A percentile compares a stretch with the other conserved stretches of the same genome.
Conservation (phyloP, 2,113 vertebrate species). For the Ivindomyrus marchei region DNA sequence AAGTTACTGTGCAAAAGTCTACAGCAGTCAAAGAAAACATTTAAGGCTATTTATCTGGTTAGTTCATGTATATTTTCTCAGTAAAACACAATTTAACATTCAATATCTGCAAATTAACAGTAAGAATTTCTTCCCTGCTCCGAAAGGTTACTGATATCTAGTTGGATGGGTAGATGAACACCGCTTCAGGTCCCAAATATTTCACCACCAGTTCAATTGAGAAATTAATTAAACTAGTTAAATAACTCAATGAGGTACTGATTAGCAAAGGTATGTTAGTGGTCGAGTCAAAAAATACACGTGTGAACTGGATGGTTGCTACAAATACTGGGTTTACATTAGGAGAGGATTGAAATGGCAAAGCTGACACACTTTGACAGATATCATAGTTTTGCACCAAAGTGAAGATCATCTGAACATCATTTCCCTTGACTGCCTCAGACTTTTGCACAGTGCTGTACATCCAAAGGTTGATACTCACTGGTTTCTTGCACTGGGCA, state of each 20-base stretch:
- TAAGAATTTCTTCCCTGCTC: background rate
- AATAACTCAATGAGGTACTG: background rate
- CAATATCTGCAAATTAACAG: background rate
- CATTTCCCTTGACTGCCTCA: background rate
- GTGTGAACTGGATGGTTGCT: background rate
- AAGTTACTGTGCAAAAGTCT: background rate
- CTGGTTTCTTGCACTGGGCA: constrained; percentile 76
- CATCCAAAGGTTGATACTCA: constrained; percentile 48
- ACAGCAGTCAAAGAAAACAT: background rate
- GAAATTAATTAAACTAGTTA: background rate
- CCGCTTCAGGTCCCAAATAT: background rate
- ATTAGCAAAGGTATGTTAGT: background rate
- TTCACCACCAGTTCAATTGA: background rate
- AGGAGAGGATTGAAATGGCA: background rate
- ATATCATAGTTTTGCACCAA: background rate
- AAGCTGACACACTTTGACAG: background rate
- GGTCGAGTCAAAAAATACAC: background rate
- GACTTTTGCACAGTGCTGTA: background rate
- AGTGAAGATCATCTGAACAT: background rate
- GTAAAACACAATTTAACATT: background rate
- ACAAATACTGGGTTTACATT: background rate
- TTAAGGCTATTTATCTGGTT: background rate
- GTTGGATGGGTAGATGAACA: background rate
- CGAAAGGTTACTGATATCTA: background rate
- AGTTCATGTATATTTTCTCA: background rate